Conservation (phyloP, 35 echinoderm and acorn worm species). For the Diadema setosum region DNA sequence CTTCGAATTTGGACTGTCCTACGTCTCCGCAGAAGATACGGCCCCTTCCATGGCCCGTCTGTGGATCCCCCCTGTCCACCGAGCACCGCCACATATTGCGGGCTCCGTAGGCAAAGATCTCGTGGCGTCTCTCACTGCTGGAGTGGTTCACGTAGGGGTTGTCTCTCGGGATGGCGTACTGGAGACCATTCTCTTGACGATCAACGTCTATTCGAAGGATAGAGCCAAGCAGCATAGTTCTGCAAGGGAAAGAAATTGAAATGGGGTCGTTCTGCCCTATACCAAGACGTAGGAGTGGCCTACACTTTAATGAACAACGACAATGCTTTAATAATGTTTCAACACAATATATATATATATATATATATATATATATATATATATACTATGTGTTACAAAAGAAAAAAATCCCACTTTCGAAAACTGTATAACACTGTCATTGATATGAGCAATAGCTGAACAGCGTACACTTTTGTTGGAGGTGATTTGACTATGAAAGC, state of each 20-base stretch:
- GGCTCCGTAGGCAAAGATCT: slow-evolving; percentile 86
- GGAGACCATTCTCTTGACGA: slow-evolving; percentile 9
- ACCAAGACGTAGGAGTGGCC: no score
- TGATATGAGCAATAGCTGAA: no score
- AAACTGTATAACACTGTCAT: no score
- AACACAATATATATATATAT: no score
- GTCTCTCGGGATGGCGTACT: slow-evolving; percentile 71
- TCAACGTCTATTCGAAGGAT: slow-evolving; percentile 85
- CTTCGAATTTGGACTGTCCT: slow-evolving; percentile 74
- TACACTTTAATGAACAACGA: no score
- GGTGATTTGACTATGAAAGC: no score
- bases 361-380: no score
- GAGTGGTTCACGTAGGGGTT: slow-evolving; percentile 71
- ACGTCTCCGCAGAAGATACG: slow-evolving; percentile 97
- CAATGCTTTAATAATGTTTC: no score
- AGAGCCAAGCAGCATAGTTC: slow-evolving; percentile 61
- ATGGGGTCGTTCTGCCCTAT: no score
- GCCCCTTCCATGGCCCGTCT: slow-evolving; percentile 71
- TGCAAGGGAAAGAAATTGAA: background rate
- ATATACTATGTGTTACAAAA: no score
- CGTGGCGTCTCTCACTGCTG: slow-evolving; percentile 14
- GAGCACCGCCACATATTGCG: slow-evolving; percentile 96
- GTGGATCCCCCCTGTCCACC: slow-evolving; percentile 60
- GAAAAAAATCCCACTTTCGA: no score
- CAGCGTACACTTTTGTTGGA: no score